phyloP scores from a whole-genome alignment of 2,888 invertebrate species.

The Mimumesa dahlbomi region DNA sequence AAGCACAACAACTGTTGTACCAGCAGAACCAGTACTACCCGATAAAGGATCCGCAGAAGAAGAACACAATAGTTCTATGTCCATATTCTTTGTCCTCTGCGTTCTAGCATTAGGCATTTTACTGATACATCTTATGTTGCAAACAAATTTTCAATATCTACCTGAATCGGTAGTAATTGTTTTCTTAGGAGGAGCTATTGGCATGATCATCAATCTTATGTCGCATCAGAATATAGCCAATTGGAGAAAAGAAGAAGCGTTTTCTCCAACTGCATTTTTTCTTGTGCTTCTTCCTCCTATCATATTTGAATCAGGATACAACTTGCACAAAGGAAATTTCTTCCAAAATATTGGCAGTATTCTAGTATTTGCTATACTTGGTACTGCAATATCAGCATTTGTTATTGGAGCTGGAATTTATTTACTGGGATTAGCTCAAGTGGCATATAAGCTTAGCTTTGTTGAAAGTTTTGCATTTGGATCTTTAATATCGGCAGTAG shows the following conservation, averaged over 20 bases:
- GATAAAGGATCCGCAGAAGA: slow-evolving; percentile 96
- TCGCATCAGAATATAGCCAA: slow-evolving; percentile 94
- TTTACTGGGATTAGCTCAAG: slow-evolving; percentile 93
- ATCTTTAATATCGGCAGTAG: slow-evolving; percentile 98
- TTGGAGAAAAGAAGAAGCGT: slow-evolving; percentile 98
- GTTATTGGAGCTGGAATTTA: slow-evolving; percentile 98
- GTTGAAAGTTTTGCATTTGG: slow-evolving; percentile 99
- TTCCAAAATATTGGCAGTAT: slow-evolving; percentile 99
- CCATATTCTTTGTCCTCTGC: slow-evolving; percentile 98
- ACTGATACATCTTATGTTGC: slow-evolving; percentile 95
- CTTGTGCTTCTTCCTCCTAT: slow-evolving; percentile 98
- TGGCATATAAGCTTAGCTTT: slow-evolving; percentile 95
- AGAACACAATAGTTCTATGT: slow-evolving; percentile 97
- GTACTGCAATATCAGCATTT: slow-evolving; percentile 97
- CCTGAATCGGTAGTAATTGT: slow-evolving; percentile 99
- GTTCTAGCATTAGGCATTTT: slow-evolving; percentile 97
- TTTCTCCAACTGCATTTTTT: slow-evolving; percentile 99
- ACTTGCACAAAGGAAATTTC: slow-evolving; percentile 98
- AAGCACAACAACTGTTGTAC: slow-evolving; percentile 81
- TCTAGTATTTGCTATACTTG: slow-evolving; percentile 97
- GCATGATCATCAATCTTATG: slow-evolving; percentile 93
- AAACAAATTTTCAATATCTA: slow-evolving; percentile 97
- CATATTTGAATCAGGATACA: slow-evolving; percentile 99
- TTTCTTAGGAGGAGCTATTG: slow-evolving; percentile 95
- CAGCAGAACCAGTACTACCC: slow-evolving; percentile 90